Evolutionary conservation across 2,797 vertebrate species (phyloP).

Genomic region (Mergus octosetaceus): DNA sequence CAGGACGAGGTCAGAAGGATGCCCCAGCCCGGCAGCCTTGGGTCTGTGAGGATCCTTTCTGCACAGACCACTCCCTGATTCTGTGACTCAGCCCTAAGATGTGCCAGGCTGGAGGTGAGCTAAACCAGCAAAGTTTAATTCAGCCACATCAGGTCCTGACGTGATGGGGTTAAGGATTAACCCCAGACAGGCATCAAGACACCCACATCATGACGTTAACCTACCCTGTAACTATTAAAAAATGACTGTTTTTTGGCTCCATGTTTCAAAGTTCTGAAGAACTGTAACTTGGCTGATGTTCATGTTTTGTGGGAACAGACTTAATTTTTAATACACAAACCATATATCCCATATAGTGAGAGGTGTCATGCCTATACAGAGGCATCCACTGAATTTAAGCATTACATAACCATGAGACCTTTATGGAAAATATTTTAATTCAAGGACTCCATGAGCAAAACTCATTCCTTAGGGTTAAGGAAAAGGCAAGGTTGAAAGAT

Average conservation of each 20-base stretch:
- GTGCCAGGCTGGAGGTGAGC: neutral
- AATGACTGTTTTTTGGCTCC: neutral
- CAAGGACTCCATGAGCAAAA: neutral
- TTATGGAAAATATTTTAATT: neutral
- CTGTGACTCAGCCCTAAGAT: rapidly evolving
- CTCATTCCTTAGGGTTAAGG: neutral
- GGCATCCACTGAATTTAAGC: neutral
- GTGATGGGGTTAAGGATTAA: neutral
- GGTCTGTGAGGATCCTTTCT: neutral
- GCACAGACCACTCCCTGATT: neutral
- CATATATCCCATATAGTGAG: neutral
- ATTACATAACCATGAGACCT: neutral
- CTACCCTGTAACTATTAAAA: neutral
- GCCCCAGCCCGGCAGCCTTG: neutral
- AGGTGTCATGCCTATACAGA: neutral
- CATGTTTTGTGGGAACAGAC: neutral
- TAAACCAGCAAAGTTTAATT: neutral
- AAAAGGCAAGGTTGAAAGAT: neutral
- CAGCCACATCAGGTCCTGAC: neutral
- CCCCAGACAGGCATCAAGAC: neutral
- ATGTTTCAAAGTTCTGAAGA: neutral
- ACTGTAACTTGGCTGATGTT: neutral
- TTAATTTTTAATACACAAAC: neutral
- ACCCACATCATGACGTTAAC: neutral
- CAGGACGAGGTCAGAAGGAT: neutral